Evolutionary conservation across 2,113 vertebrate species (phyloP).

Genomic region (Chiloscyllium plagiosum): DNA sequence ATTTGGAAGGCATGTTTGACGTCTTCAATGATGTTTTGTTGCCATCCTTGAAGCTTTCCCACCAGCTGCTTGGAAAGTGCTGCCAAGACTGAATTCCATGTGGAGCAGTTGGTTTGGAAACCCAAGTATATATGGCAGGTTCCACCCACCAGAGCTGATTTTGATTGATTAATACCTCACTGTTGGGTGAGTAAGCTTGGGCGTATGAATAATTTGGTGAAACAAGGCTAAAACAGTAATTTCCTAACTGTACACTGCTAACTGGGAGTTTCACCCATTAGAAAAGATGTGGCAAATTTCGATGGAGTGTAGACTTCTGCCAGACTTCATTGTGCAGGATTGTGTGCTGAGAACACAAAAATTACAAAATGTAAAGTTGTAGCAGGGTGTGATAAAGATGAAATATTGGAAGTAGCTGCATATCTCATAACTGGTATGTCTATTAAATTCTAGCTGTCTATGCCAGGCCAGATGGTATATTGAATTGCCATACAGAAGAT

Average conservation of each 20-base stretch:
- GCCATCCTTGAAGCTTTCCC: too few relatives aligned
- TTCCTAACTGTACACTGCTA: not conserved
- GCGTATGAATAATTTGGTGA: not conserved
- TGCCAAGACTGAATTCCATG: too few relatives aligned
- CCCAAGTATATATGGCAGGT: too few relatives aligned
- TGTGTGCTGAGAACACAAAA: not conserved
- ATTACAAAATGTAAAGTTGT: not conserved
- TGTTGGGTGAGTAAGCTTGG: too few relatives aligned
- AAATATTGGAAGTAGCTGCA: not conserved
- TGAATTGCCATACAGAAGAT: not conserved
- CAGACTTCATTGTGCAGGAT: not conserved
- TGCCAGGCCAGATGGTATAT: not conserved
- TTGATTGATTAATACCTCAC: too few relatives aligned
- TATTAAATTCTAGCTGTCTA: slow-evolving; percentile 2
- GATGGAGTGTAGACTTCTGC: not conserved
- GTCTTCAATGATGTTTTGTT: too few relatives aligned
- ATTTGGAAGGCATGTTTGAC: too few relatives aligned
- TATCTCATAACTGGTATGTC: not conserved
- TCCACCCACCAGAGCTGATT: too few relatives aligned
- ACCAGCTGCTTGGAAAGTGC: too few relatives aligned
- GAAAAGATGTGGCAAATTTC: not conserved
- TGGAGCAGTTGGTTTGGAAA: too few relatives aligned
- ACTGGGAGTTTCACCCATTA: not conserved
- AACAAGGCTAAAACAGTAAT: too few relatives aligned
- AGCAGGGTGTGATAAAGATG: not conserved